Conservation (phyloP, 2,888 invertebrate species). For the Syrista parreyssii region DNA sequence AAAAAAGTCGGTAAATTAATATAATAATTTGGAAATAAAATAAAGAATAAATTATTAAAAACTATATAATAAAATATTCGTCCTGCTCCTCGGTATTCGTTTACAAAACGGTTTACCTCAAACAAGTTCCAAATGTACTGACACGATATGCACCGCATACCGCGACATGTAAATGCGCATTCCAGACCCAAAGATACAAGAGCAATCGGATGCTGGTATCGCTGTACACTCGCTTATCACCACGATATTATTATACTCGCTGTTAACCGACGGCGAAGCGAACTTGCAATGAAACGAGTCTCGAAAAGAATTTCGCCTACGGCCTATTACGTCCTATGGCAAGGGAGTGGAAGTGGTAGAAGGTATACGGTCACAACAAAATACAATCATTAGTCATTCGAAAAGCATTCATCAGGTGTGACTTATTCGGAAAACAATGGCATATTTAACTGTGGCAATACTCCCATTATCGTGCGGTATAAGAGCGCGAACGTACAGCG, state of each 20-base stretch:
- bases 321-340: conserved; percentile 14
- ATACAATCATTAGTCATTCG: conserved; percentile 40
- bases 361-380: conserved; percentile 19
- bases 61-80: not conserved
- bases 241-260: not conserved
- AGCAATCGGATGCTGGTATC: not conserved
- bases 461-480: conserved; percentile 25
- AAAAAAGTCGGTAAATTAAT: not conserved
- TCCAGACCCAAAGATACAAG: conserved; percentile 13
- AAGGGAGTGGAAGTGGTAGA: conserved; percentile 5
- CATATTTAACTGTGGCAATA: conserved; percentile 29
- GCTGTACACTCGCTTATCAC: not conserved
- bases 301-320: conserved; percentile 31
- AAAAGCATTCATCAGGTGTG: conserved; percentile 31
- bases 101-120: conserved; percentile 27
- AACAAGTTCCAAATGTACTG: conserved; percentile 31
- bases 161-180: conserved; percentile 24
- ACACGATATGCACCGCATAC: conserved; percentile 32
- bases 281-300: conserved; percentile 20
- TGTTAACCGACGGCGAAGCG: conserved; percentile 3
- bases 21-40: not conserved
- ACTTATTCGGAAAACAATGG: conserved; percentile 48
- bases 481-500: not conserved
- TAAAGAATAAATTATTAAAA: not conserved
- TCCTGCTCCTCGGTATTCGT: not conserved